Conservation (phyloP, 2,888 invertebrate species). For the Oxyteleia sp. region DNA sequence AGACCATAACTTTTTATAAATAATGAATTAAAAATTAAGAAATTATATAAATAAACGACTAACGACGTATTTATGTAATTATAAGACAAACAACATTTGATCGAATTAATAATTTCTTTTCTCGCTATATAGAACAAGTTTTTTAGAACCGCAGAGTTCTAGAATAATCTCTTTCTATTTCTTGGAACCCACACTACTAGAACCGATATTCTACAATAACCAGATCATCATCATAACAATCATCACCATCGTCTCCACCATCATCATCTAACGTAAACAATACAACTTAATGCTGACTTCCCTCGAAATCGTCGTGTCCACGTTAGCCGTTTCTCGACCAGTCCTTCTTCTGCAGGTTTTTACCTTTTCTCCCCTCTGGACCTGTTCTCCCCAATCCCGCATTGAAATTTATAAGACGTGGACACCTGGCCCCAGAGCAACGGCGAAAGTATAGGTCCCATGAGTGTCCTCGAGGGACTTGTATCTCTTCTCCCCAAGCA, state of each 20-base stretch:
- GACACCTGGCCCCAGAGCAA: conserved; percentile 82
- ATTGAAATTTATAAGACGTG: conserved; percentile 84
- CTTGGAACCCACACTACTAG: not conserved
- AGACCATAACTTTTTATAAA: no score
- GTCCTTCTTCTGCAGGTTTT: conserved; percentile 74
- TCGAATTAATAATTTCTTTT: no score
- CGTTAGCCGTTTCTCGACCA: conserved; percentile 66
- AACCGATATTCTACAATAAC: not conserved
- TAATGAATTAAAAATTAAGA: no score
- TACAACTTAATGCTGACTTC: conserved; percentile 47
- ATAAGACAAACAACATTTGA: no score
- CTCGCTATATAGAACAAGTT: no score
- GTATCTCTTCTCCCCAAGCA: conserved; percentile 76
- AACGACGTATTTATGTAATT: no score
- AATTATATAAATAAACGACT: no score
- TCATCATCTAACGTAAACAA: conserved; percentile 38
- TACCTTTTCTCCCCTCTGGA: conserved; percentile 75
- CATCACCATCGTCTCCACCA: not conserved
- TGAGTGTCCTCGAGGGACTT: conserved; percentile 67
- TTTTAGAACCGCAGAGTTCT: no score
- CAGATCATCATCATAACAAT: conserved; percentile 8
- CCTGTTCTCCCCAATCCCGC: conserved; percentile 72
- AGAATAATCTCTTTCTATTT: no score
- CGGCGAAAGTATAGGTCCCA: conserved; percentile 73
- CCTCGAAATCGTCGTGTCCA: conserved; percentile 54